phyloP scores from a whole-genome alignment of 2,113 vertebrate genomes.

The Trinectes maculatus region DNA sequence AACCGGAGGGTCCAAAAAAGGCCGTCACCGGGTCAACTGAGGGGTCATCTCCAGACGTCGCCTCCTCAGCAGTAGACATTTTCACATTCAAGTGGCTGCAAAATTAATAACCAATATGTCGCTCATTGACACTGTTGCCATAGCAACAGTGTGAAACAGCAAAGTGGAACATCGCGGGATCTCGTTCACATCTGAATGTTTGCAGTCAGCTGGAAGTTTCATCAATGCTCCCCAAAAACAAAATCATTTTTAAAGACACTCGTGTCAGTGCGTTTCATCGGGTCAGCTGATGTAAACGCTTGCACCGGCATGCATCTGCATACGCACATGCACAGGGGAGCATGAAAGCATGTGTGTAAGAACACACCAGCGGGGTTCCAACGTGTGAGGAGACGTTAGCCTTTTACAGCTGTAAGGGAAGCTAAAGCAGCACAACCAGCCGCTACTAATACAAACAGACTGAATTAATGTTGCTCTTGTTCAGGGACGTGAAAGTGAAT shows the following conservation, averaged over 20 bases:
- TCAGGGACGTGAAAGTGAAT: conserved; percentile 63
- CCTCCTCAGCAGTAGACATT: conserved; percentile 24
- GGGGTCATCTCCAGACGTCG: not conserved
- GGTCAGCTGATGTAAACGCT: not conserved
- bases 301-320: conserved; percentile 12
- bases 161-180: conserved; percentile 36
- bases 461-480: conserved; percentile 74
- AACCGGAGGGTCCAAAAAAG: not conserved
- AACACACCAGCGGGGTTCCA: conserved; percentile 17
- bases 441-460: conserved; percentile 65
- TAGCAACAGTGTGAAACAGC: conserved; percentile 50
- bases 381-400: conserved; percentile 9
- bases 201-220: conserved; percentile 46
- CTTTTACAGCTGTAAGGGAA: conserved; percentile 35
- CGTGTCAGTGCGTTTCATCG: no score
- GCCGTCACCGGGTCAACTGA: not conserved
- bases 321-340: conserved; percentile 8
- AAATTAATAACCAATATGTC: conserved; percentile 56
- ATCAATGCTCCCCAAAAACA: conserved; percentile 36
- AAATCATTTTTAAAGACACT: no score
- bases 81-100: conserved; percentile 34
- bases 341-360: no score
- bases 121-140: conserved; percentile 52
- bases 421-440: conserved; percentile 48
- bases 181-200: conserved; percentile 56